Base-by-base conservation (phyloP, 2,888 invertebrate species). In the Acronicta alni region DNA sequence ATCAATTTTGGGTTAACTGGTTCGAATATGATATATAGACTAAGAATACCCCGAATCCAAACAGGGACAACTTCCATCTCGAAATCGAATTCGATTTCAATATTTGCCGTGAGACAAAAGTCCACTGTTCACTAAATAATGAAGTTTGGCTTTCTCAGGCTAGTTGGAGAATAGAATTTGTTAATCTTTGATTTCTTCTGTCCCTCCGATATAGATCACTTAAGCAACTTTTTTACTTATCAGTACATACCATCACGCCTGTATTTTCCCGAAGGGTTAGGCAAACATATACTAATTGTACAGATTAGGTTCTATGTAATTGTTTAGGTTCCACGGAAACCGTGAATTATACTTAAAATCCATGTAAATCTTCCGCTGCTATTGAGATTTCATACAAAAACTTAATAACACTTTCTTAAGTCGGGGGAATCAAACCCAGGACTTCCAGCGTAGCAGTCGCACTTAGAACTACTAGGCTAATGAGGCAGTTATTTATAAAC, bases 41-140 rank as follows among this genome's bases (percentile, higher is more conserved):
- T 17, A 26, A 47, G 46, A 23, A 38, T 60, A 38, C 35, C 48
- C 43, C 51, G 23, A 51, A 63, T 69, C 47, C 52, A 48, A 51
- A 38, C n/a, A 17, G 10, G 57, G 30, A 57, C 46, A 47, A 51
- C 52, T 44, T 58, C 38, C 20, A 55, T 70, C 32, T 17, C 42
- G 35, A 65, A 58, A 52, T 65, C 32, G 43, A 54, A 65, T 58
- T 67, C 58, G 47, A 71, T 65, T 71, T 37, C 43, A 47, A 59
- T 71, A 54, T 70, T 61, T 67, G 56, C 53, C 23, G 30, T 35
- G 26, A 67, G 41, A 52, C 56, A 52, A 66, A 71, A 60, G 56
- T 56, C 60, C 45, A 44, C 46, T 52, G 60, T 49, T 54, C 42
- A 47, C 46, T 58, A 54, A 69, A 67, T 71, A 71, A 71, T 71